Base-by-base conservation (phyloP, 2,113 vertebrate species). In the Tichodroma muraria region DNA sequence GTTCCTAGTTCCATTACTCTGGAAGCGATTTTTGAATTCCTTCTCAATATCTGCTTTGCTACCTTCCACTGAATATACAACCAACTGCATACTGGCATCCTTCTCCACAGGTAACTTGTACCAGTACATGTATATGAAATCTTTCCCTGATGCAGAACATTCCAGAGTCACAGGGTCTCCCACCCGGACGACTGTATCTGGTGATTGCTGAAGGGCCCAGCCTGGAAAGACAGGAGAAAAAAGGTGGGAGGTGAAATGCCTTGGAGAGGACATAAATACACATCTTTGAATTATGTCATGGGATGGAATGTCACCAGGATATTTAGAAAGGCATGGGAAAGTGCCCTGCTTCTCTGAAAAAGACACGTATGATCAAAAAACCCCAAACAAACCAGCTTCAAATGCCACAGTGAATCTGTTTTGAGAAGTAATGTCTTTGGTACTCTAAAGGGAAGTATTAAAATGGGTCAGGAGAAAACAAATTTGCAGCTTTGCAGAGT, bases 81-180 rank as follows among this genome's bases (percentile, higher is more conserved):
- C 23, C 59, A 63, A 2, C 14, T 63, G 47, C 59, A 78, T 3
- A 5, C 40, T 6, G 40, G 80, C 77, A 69, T 47, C 37, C 33
- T 89, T 91, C 37, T 35, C 40, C 25, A 27, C 16, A 13, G 56
- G 25, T 21, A 38, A 3, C 37, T 42, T 75, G 23, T 86, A 89
- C 77, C 81, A 91, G 25, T 1, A 52, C 40, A 89, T 27, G 4
- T 3, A 13, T 0, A 0, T 2, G 4, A 31, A 2, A 13, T 0
- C 0, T 6, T 2, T 53, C 1, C 1, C 16, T 3, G 21, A 11
- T n/a, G 5, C 3, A 4, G 66, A 89, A 57, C 89, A 4, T 35
- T 49, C 45, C 44, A 68, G 65, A 20, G 44, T 68, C 16, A 68
- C 44, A 5, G 44, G 5, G 44, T 68, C 65, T 49, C 65, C 65